Evolutionary conservation across 2,113 vertebrate species (phyloP), one percentile per base, ranked within the genome.

Genomic region (Phycodurus eques): DNA sequence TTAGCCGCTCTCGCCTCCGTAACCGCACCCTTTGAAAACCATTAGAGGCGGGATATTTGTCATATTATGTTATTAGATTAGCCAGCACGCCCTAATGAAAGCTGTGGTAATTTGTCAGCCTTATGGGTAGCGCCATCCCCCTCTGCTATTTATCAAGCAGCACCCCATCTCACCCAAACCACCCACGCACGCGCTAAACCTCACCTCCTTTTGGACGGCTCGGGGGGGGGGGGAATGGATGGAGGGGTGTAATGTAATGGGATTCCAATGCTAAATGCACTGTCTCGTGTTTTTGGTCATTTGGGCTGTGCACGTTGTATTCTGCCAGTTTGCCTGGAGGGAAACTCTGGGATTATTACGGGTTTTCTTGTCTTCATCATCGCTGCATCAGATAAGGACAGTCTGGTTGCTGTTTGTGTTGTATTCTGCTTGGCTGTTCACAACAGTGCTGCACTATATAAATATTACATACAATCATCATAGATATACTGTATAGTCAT

Each of bases 1-100:
- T 79, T 53, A 53, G 57, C 66, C 33, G 3, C 67, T 57, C 64
- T 74, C 76, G 80, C 78, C 84, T 71, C 72, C 59, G 73, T 75
- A 84, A 85, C 78, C 78, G 69, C 83, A 85, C 86, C 88, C 89
- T 90, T 89, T 89, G 89, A 85, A 91, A 91, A 86, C 90, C 91
- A 92, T 93, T 92, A 91, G 77, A 86, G 87, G 86, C 71, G 79
- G 87, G 88, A 88, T 87, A 93, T 93, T 92, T 92, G 91, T 92
- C 90, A 92, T 92, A 92, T 92, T 89, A 91, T 91, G 91, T 91
- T 92, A 93, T 93, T 92, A 92, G 90, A 92, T 93, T 93, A 91
- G 90, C 89, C 71, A 67, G 80, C 88, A 88, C 77, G 83, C 64
- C 85, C 87, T 93, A 92, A 93, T 92, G 91, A 93, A 93, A 93